Base-by-base conservation (phyloP, 2,113 vertebrate species). In the Toxotes chatareus region DNA sequence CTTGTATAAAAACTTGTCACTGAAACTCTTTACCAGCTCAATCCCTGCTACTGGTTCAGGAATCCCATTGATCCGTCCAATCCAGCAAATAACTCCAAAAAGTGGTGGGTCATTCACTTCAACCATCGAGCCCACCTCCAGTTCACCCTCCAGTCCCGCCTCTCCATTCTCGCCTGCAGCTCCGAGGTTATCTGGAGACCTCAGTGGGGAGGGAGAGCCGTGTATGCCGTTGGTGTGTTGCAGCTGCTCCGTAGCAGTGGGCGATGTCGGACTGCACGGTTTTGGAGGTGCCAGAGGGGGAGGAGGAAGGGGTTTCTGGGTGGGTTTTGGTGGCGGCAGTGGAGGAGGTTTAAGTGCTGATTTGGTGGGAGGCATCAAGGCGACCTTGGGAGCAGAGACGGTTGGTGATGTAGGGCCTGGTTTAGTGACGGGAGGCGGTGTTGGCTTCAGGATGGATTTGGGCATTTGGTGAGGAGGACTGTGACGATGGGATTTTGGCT, bases 51-150 rank as follows among this genome's bases (percentile, higher is more conserved):
- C 93, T 0, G 38, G 69, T 38, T 95, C 95, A 0, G 71, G 1
- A 32, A 93, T 65, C 13, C 94, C 94, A 0, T 44, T 64, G 51
- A 95, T 94, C 17, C 81, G 82, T 17, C 96, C 96, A 9, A 96
- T 95, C 96, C 96, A 97, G 66, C 94, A 94, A 19, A 97, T 96
- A 5, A 97, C 96, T 3, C 96, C 96, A 5, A 92, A 96, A 7
- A 96, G 90, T 0, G 95, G 95, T 0, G 96, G 95, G 17, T 96
- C 93, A 19, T 96, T 95, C 47, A 97, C 95, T 64, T 96, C 95
- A 0, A 97, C 95, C 95, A 97, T 94, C 0, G 95, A 96, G 12
- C 94, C 96, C 36, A 95, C 93, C 66, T 97, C 96, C 74, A 96
- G 77, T 40, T 81, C 81, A 9, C 31, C 38, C 19, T 66, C 70